phyloP scores from a whole-genome alignment of 53 echinoderm and acorn worm genomes.

The Patiria pectinifera region DNA sequence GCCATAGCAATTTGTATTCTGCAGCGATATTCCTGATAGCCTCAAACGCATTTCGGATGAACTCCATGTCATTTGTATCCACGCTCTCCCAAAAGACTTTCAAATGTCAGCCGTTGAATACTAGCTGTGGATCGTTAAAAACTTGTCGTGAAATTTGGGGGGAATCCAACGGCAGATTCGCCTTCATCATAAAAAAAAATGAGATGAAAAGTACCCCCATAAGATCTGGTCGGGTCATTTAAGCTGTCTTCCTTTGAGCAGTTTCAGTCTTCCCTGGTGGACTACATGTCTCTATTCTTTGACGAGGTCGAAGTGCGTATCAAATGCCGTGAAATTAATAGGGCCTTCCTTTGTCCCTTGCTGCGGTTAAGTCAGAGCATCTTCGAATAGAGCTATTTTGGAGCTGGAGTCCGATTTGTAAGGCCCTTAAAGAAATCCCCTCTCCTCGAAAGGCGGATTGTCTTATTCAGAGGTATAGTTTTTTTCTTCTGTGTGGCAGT shows the following conservation, averaged over 20 bases:
- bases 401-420: background rate
- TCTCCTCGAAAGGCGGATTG: background rate
- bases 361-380: background rate
- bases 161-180: no score
- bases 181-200: no score
- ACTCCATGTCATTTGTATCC: no score
- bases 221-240: background rate
- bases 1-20: no score
- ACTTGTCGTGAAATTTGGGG: no score
- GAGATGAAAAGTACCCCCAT: background rate
- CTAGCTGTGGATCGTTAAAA: no score
- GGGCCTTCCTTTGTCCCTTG: conserved; percentile 21
- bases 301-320: background rate
- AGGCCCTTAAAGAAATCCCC: background rate
- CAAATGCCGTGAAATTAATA: conserved; percentile 52
- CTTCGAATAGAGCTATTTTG: background rate
- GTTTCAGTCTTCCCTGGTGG: background rate
- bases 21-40: no score
- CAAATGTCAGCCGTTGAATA: no score
- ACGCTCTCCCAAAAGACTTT: no score
- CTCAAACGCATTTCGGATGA: no score
- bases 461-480: background rate
- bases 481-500: background rate
- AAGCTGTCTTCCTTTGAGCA: background rate
- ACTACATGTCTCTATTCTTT: background rate